These are phyloP conservation scores for Pilophorus perplexus DNA, from an alignment of 2,888 invertebrate species.

Conservation along the genomic window DNA sequence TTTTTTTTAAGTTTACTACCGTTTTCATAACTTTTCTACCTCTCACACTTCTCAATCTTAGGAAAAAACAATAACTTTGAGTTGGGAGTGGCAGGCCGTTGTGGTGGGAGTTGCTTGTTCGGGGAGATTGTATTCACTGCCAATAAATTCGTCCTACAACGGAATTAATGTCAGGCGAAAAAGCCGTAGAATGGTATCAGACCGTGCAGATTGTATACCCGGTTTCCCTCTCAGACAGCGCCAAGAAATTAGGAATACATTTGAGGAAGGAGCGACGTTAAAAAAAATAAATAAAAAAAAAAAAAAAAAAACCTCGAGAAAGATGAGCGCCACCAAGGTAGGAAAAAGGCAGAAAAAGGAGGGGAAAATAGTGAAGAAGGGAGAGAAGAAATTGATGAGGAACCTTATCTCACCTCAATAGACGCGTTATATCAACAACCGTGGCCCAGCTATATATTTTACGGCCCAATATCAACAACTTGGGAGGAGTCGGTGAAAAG, in stretches of 20 bases:
- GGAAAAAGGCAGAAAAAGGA: background rate
- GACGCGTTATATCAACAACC: conserved; percentile 5
- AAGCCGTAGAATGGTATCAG: background rate
- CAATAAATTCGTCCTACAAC: background rate
- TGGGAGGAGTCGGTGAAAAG: no score
- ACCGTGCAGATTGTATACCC: background rate
- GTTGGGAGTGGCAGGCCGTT: no score
- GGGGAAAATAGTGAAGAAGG: background rate
- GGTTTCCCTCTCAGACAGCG: background rate
- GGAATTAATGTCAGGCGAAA: background rate
- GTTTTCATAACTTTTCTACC: no score
- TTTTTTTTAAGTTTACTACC: no score
- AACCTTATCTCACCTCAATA: conserved; percentile 3
- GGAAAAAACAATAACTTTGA: no score
- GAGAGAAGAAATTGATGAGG: background rate
- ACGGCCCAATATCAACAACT: background rate
- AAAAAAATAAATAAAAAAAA: no score
- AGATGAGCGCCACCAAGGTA: no score
- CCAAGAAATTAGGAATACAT: conserved; percentile 6
- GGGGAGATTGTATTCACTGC: background rate
- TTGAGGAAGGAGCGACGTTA: background rate
- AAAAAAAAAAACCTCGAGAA: no score
- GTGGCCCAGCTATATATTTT: conserved; percentile 5
- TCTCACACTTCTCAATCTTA: no score
- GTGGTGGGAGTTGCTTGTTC: no score